A percentile compares a stretch with the other conserved stretches of the same genome.
Evolutionary conservation across 2,797 vertebrate species (phyloP).

Genomic region (Podarcis siculus): DNA sequence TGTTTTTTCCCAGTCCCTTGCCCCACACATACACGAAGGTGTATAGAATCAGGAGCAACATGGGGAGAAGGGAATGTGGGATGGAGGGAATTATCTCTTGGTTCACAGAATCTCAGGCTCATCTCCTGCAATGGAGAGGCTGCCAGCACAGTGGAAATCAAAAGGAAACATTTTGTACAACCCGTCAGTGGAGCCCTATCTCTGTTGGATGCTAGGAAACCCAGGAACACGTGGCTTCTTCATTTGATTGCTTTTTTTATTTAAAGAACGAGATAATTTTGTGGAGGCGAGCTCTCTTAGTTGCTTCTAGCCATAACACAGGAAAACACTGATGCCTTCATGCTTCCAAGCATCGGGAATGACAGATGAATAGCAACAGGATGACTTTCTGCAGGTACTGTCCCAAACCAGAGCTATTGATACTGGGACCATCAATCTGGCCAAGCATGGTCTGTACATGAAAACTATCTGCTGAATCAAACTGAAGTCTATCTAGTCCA

Average conservation of each 20-base stretch:
- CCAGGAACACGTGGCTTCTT: neutral
- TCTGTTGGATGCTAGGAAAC: neutral
- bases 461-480: no score
- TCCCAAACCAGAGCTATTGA: no score
- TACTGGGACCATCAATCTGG: no score
- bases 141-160: neutral
- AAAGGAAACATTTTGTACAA: neutral
- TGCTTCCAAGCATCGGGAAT: neutral
- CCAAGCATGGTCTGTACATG: no score
- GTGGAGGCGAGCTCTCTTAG: neutral
- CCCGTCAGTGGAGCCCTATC: neutral
- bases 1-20: neutral
- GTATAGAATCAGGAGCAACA: slow-evolving; percentile 3
- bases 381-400: neutral
- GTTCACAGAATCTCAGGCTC: neutral
- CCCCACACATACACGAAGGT: neutral
- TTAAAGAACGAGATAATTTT: neutral
- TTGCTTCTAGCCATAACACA: neutral
- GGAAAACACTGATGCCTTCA: neutral
- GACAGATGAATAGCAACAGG: neutral
- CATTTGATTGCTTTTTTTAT: no score
- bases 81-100: slow-evolving; percentile 5
- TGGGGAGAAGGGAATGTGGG: neutral
- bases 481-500: no score
- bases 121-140: neutral